Evolutionary conservation across 2,888 invertebrate genomes (phyloP).

Genomic region (Hydrotaea diabolus): DNA sequence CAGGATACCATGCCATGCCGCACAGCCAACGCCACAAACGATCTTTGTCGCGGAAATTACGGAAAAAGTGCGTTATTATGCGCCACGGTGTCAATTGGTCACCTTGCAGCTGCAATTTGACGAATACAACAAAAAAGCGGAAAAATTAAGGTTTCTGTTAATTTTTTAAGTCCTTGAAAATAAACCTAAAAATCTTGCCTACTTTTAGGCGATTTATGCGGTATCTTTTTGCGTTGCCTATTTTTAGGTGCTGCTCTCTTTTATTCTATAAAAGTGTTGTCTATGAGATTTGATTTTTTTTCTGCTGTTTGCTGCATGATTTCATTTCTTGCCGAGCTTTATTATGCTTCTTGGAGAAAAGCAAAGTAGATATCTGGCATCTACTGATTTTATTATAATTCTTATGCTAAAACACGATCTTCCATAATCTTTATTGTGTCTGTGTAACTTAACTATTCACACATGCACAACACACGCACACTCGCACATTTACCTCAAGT

Average conservation of each 20-base stretch:
- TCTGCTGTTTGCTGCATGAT: neutral
- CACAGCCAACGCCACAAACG: no score
- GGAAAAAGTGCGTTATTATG: no score
- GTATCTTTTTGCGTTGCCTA: neutral
- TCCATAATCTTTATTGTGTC: slow-evolving; percentile 20
- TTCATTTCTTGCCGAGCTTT: neutral
- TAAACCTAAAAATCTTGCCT: no score
- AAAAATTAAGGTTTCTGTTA: no score
- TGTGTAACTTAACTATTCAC: neutral
- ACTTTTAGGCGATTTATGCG: neutral
- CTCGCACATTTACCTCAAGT: neutral
- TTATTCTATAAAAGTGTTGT: neutral
- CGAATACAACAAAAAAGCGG: no score
- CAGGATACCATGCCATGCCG: no score
- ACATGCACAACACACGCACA: neutral
- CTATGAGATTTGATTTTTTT: neutral
- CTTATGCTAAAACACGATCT: slow-evolving; percentile 60
- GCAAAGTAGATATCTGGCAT: neutral
- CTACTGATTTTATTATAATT: slow-evolving; percentile 26
- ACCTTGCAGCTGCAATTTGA: no score
- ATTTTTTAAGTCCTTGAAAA: no score
- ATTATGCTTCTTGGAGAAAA: neutral
- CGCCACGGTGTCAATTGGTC: no score
- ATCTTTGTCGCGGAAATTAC: no score
- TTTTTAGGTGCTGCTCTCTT: slow-evolving; percentile 10